These are phyloP conservation scores for Andrena marginata DNA, from an alignment of 2,888 invertebrate genomes.

Conservation along the genomic window DNA sequence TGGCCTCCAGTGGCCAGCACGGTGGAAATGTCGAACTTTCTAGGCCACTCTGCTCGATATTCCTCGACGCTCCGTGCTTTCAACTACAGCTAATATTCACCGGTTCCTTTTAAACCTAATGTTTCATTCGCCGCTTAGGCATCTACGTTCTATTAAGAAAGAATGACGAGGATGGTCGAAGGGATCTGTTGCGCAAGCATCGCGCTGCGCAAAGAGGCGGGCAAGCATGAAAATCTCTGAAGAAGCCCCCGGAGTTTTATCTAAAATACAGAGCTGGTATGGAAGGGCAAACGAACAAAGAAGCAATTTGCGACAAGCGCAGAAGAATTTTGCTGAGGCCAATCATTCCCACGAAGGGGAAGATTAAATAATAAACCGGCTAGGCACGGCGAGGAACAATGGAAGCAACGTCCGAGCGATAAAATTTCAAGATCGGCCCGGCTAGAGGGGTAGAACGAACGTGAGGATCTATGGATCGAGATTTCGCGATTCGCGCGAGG, in stretches of 20 bases:
- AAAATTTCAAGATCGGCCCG: constrained; percentile 53
- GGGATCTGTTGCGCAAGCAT: too few relatives aligned
- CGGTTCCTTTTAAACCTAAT: background rate
- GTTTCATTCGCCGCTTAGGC: too few relatives aligned
- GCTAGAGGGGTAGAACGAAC: constrained; percentile 33
- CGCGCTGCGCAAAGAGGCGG: too few relatives aligned
- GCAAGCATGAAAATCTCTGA: too few relatives aligned
- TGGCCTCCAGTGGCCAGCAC: background rate
- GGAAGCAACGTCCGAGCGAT: constrained; percentile 42
- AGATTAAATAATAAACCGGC: constrained; percentile 52
- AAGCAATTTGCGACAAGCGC: background rate
- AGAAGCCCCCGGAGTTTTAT: too few relatives aligned
- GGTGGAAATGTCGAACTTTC: background rate
- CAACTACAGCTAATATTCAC: background rate
- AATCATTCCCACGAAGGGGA: constrained; percentile 50
- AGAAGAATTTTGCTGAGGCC: constrained; percentile 9
- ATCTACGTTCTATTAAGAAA: too few relatives aligned
- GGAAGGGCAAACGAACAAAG: background rate
- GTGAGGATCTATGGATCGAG: constrained; percentile 73
- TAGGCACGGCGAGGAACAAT: constrained; percentile 39
- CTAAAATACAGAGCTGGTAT: too few relatives aligned
- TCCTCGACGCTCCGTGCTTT: background rate
- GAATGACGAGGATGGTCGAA: too few relatives aligned
- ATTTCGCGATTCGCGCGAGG: constrained; percentile 75
- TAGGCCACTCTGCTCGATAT: background rate